These are phyloP conservation scores for Ptychobarbus kaznakovi DNA, from an alignment of 2,797 vertebrate species.

Conservation along the genomic window DNA sequence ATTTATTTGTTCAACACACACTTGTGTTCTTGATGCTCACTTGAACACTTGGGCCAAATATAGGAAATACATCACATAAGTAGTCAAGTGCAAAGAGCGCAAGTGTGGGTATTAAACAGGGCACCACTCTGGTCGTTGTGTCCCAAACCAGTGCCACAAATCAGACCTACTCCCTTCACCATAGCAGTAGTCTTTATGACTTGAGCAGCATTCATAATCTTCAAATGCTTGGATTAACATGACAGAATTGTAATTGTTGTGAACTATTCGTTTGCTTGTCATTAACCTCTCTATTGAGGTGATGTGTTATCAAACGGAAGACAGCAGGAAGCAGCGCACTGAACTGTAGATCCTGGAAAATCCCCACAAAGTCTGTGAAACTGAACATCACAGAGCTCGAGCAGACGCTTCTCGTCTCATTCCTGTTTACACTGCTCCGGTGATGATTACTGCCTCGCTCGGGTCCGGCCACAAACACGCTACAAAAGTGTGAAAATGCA, in stretches of 20 bases:
- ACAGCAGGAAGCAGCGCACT: not conserved
- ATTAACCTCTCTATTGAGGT: not conserved
- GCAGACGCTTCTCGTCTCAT: conserved; percentile 6
- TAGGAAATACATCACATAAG: too few species aligned
- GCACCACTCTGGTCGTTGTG: too few species aligned
- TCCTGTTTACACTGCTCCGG: conserved; percentile 12
- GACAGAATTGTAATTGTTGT: not conserved
- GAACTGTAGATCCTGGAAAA: conserved; percentile 43
- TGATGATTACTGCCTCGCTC: conserved; percentile 25
- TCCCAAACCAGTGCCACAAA: too few species aligned
- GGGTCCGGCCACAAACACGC: not conserved
- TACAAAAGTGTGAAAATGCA: not conserved
- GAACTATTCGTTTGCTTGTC: not conserved
- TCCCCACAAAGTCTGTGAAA: conserved; percentile 24
- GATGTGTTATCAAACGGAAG: not conserved
- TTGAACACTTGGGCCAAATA: too few species aligned
- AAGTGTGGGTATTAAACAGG: not conserved
- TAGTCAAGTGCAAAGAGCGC: not conserved
- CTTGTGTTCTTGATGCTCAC: too few species aligned
- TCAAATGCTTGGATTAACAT: not conserved
- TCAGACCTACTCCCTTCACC: too few species aligned
- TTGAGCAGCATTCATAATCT: not conserved
- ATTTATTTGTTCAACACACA: too few species aligned
- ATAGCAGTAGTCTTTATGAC: not conserved
- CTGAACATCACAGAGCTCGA: conserved; percentile 14